Evolutionary conservation across 2,113 vertebrate genomes (phyloP).

Genomic region (Elephantulus edwardii): DNA sequence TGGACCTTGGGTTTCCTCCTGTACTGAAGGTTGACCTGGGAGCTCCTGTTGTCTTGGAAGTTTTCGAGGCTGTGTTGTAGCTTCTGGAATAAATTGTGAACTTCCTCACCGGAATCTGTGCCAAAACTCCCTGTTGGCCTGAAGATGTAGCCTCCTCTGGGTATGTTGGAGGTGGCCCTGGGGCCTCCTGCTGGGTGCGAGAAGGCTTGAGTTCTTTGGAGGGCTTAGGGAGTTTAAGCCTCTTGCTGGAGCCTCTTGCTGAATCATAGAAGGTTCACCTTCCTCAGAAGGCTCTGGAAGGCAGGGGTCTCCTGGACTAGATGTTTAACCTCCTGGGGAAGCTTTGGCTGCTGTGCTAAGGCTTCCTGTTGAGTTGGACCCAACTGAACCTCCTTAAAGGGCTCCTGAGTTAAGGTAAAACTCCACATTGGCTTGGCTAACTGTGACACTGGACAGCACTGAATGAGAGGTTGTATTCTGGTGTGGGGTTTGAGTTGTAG

Average conservation of each 20-base stretch:
- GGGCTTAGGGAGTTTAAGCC: not conserved
- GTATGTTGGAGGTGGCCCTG: no score
- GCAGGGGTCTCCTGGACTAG: not conserved
- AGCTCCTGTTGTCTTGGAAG: no score
- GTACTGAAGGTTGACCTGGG: not conserved
- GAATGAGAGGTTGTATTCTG: not conserved
- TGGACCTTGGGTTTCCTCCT: not conserved
- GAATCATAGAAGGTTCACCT: not conserved
- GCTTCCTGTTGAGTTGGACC: not conserved
- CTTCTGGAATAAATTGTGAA: no score
- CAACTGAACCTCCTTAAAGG: not conserved
- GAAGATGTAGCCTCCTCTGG: not conserved
- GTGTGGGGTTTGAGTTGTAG: not conserved
- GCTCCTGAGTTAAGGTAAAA: not conserved
- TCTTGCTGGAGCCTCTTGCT: not conserved
- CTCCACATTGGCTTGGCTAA: not conserved
- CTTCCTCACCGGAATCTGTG: not conserved
- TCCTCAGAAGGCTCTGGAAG: not conserved
- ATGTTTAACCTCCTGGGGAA: not conserved
- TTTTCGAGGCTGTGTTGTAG: no score
- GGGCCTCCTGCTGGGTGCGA: no score
- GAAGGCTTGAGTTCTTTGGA: no score
- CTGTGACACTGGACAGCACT: not conserved
- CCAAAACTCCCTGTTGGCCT: no score
- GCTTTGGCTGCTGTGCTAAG: not conserved